Evolutionary conservation across 2,113 vertebrate species (phyloP), one percentile per base, ranked within the genome.

Genomic region (Colaptes auratus): DNA sequence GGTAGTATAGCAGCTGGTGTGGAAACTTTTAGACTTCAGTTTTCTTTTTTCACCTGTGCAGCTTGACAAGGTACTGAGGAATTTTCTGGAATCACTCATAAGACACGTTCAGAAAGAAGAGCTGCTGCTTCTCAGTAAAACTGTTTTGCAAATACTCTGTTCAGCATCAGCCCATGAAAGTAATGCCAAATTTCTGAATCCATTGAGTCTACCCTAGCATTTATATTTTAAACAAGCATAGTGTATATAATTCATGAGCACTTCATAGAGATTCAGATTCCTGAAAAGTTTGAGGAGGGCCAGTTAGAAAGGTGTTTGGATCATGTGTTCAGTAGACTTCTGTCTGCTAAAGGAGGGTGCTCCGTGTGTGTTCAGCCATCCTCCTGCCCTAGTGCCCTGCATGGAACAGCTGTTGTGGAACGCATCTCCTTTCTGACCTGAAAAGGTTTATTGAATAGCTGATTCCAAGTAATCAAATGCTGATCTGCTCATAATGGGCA

Each of bases 351-450:
- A 73, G 42, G 39, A 85, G 33, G 25, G 46, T 91, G 64, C 64
- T 67, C 2, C 27, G 63, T 65, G 14, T 60, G 20, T 59, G 30
- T 82, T 89, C 46, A 76, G 15, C 63, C 31, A 6, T 30, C 23
- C 6, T 16, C 56, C 65, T 90, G 59, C 69, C 50, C 50, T 48
- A 20, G 7, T 87, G 63, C 50, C 84, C 10, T 36, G 25, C 3
- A 4, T 30, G 61, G 36, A 94, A 18, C 90, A 96, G 90, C 95
- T 96, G 93, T 84, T 2, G 1, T 81, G 86, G 86, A 95, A 78
- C 3, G 0, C 82, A 73, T 88, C 80, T 90, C 12, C 88, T 88
- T 81, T 93, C 81, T 87, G 78, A 90, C 65, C 53, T 92, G 88
- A 59, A 84, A 81, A 93, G 69, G 75, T 86, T 52, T 44, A 31